Evolutionary conservation across 2,888 invertebrate species (phyloP), one percentile per base, ranked within the genome.

Genomic region (Omphaloscelis lunosa): DNA sequence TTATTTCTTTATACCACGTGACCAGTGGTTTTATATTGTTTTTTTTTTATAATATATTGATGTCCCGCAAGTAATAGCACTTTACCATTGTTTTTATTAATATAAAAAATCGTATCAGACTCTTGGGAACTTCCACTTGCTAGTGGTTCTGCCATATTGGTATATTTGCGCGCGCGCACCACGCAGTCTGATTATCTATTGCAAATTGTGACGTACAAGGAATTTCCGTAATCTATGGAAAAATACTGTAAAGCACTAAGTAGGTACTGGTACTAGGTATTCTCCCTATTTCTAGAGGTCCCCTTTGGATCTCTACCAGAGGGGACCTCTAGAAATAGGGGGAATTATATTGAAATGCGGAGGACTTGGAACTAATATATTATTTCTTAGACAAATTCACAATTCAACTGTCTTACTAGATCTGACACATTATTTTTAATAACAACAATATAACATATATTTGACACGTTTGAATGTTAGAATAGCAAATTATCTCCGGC

Each of bases 61-160:
- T 39, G 39, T 62, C 62, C 62, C 11, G 62, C 23, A 39, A 20
- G 62, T 62, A 62, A 62, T 7, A 62, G 39, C 39, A 62, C 62
- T 39, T 34, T 39, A 62, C 62, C 62, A 39, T 62, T 62, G 23
- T 62, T 62, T 62, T 62, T 62, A 62, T 39, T 39, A 39, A 62
- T 39, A 39, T 62, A 62, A 39, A 62, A 62, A n/a, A 62, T 62
- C 45, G 45, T 45, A 45, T 45, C 45, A 45, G 45, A 45, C 45
- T 23, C 62, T 62, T 62, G 62, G 39, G 62, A 62, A 62, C 39
- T 62, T 20, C 61, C 61, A 62, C 62, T 62, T 23, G 34, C 62
- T 62, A 62, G 34, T 62, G 34, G 34, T 62, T 34, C 39, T 39
- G 62, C 34, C 34, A 62, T 62, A 62, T 62, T 62, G 61, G 20